Evolutionary conservation across 2,113 vertebrate genomes (phyloP).

Genomic region (Cryptotis parvus): DNA sequence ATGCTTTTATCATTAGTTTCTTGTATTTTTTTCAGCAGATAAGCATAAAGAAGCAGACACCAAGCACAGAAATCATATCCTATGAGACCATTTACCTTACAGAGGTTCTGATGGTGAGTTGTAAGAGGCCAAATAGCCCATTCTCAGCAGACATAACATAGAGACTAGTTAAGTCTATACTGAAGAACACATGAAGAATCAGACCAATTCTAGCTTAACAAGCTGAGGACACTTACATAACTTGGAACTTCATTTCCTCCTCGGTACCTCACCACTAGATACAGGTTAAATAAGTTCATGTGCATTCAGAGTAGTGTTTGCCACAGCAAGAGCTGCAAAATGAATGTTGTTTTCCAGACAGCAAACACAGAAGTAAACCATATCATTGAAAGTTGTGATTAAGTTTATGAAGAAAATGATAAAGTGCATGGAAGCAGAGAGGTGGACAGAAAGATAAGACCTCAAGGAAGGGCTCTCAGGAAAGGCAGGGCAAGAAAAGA

Average conservation of each 20-base stretch:
- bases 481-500: background rate
- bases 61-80: no score
- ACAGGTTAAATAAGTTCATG: background rate
- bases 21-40: background rate
- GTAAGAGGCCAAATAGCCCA: background rate
- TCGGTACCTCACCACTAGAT: background rate
- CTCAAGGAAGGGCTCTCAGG: background rate
- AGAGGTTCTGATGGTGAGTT: background rate
- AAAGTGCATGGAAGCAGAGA: background rate
- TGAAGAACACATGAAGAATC: background rate
- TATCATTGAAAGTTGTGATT: background rate
- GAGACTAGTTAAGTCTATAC: background rate
- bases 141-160: no score
- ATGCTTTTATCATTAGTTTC: background rate
- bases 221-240: background rate
- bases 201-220: background rate
- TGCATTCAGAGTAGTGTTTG: background rate
- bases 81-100: rapidly evolving
- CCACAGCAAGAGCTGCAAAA: background rate
- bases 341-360: background rate
- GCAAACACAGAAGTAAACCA: background rate
- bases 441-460: background rate
- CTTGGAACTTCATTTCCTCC: background rate
- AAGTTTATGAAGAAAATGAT: background rate
- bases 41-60: background rate